phyloP scores from a whole-genome alignment of 2,797 vertebrate species.

The Sebastes cheni region DNA sequence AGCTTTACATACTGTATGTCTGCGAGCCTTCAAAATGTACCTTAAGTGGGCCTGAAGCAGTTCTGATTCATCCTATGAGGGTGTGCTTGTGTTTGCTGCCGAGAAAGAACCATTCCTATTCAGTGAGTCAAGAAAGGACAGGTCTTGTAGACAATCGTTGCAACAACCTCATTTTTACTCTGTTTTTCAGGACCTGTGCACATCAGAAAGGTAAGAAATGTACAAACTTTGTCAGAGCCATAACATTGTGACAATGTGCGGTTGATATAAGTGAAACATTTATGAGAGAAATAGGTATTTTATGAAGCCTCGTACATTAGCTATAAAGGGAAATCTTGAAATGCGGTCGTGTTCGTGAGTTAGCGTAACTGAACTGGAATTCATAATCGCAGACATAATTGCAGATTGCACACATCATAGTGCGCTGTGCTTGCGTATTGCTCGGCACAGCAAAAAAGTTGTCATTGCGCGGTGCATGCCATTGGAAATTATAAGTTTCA shows the following conservation, averaged over 20 bases:
- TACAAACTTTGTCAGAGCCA: background rate
- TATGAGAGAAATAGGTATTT: background rate
- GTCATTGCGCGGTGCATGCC: no score
- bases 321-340: background rate
- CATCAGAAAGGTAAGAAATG: background rate
- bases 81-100: background rate
- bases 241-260: background rate
- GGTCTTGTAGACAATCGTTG: background rate
- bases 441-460: no score
- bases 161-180: background rate
- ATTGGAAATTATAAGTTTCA: no score
- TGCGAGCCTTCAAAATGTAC: background rate
- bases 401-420: no score
- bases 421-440: no score
- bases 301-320: background rate
- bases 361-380: background rate
- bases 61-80: background rate
- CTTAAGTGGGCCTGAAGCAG: background rate
- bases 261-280: background rate
- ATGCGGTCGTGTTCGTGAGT: background rate
- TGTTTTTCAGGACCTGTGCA: background rate
- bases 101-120: background rate
- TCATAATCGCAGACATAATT: background rate
- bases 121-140: background rate
- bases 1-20: constrained; percentile 31